Base-by-base conservation (phyloP, 2,888 invertebrate genomes). In the Pachydiplax longipennis region DNA sequence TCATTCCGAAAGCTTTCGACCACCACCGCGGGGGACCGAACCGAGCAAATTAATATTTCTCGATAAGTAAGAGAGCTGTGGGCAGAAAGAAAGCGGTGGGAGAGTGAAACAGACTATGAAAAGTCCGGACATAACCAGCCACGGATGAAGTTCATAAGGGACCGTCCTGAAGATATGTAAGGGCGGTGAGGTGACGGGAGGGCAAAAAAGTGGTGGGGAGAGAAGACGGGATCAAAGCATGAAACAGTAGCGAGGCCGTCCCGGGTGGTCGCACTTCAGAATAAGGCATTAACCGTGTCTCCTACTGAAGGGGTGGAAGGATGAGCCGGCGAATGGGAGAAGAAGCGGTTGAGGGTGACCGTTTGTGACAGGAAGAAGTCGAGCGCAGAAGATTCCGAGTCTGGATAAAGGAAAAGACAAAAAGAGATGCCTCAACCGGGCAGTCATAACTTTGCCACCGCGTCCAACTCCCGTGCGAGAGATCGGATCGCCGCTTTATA, bases 231-330 rank as follows among this genome's bases (percentile, higher is more conserved):
- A 65, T 65, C 37, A 65, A 48, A 87, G 87, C 87, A 87, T 37
- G 87, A 87, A 87, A 87, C 87, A 87, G 87, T 87, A 87, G 87
- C 87, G 87, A 37, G 61, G 87, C n/a, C 87, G 61, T 58, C 61
- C 37, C 61, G 87, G 87, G 87, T 87, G 87, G 87, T 87, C 87
- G 35, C 87, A 65, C 87, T 87, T 87, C 65, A 87, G 87, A 58
- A 87, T 65, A 37, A 87, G 87, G 87, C 58, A 87, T 87, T 87
- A 87, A 65, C 87, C 87, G 61, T 87, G 87, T 87, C 87, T 61
- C 22, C 35, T 83, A 53, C 58, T 37, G n/a, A n/a, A 15, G 83
- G 35, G 37, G 81, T n/a, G 40, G 37, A n/a, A 44, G 37, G 73
- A 73, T 31, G 81, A 40, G 61, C 25, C 35, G 18, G 58, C 25